Evolutionary conservation across 2,113 vertebrate genomes (phyloP), one percentile per base, ranked within the genome.

Genomic region (Crotophaga sulcirostris): DNA sequence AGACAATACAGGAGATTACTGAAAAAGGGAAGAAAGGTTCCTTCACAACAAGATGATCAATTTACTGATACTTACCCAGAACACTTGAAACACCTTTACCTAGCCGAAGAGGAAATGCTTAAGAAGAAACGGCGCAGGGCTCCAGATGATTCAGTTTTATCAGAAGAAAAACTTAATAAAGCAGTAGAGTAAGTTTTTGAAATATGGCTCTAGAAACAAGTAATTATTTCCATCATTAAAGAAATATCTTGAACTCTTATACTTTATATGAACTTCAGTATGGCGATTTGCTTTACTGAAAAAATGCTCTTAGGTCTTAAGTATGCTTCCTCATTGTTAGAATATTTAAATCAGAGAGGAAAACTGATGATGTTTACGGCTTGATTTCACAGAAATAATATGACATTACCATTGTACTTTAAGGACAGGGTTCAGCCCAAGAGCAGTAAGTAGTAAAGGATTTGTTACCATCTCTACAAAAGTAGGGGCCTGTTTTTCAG

Each of bases 61-160:
- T 99, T 98, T 77, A 96, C 90, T 7, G 98, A 99, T 9, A 94
- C 97, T 40, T 99, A 99, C 36, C 99, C 99, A 13, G 99, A 99
- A 51, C 99, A 99, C 77, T 97, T 99, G 92, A 98, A 97, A 67
- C 99, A 99, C 95, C 98, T 99, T 29, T 99, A 99, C 66, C 23
- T 98, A 83, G 99, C 99, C 1, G 99, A 99, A 92, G 98, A 98
- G 20, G 95, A 99, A 96, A 98, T 93, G 87, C 97, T 99, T 29
- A 98, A 94, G 97, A 98, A 94, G 97, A 99, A 97, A 92, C 67
- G 92, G 12, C 96, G 72, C 49, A 98, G 97, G 91, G 67, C 51
- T 80, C 98, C 97, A 68, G 45, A 42, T 23, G 69, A 92, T 33
- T 93, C 82, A 4, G 67, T 40, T 91, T 36, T 80, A 23, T 75